Conservation (phyloP, 2,888 invertebrate species). For the Pollenia griseotomentosa region DNA sequence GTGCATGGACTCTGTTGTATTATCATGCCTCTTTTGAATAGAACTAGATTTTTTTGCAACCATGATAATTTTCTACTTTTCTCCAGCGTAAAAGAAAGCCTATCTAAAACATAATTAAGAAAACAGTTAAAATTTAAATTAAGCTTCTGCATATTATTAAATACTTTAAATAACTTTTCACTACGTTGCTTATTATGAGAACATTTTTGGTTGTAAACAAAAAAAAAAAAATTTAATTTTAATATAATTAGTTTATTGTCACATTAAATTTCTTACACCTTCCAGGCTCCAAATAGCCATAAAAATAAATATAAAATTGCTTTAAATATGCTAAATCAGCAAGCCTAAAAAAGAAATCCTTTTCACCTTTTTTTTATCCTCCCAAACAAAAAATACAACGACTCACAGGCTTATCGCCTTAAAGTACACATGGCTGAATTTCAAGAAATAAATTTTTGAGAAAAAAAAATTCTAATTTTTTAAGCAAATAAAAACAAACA, state of each 20-base stretch:
- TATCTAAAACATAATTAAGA: no score
- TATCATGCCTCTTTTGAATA: no score
- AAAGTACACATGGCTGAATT: constrained; percentile 54
- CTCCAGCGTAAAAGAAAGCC: no score
- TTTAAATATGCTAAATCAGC: constrained; percentile 35
- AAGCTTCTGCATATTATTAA: no score
- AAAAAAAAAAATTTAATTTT: constrained; percentile 3
- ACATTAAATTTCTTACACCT: neutral
- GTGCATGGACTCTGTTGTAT: no score
- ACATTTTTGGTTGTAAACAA: no score
- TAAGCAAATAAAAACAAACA: constrained; percentile 15
- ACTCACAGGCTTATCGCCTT: constrained; percentile 44
- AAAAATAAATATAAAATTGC: neutral
- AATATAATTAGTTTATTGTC: no score
- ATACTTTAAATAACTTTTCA: no score
- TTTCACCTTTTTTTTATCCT: neutral
- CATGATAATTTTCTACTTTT: no score
- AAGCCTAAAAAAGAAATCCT: constrained; percentile 9
- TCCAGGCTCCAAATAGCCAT: neutral
- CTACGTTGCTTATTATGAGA: no score
- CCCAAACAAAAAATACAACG: neutral
- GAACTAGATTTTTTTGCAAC: no score
- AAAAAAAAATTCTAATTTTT: constrained; percentile 28
- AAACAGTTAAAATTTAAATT: no score
- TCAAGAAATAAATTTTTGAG: neutral